Base-by-base conservation (phyloP, 1,140 invertebrate species). In the Wiebesia pumilae region DNA sequence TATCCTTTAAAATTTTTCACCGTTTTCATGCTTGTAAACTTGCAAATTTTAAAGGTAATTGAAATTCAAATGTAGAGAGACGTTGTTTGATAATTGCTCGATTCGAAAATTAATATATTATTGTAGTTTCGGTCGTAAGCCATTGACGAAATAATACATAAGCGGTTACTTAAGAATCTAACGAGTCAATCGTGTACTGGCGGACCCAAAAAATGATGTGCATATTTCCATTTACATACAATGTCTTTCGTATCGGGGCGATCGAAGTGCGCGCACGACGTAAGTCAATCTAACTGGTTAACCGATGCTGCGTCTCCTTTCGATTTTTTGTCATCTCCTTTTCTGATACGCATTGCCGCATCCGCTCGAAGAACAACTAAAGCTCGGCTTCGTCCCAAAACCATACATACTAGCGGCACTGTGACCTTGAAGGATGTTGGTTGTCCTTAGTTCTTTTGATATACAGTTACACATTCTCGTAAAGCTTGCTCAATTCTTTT, bases 231-330 rank as follows among this genome's bases (percentile, higher is more conserved):
- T 78, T 54, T 80, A 62, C 54, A 58, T 80, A 80, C 78, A 80
- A 80, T 69, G 62, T 83, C 33, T 73, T 75, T 51, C 51, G 71
- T 35, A 75, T 78, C 51, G 4, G 16, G 27, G 14, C 35, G 24
- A 43, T 78, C 54, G 51, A 84, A 47, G 73, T 35, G 24, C 19
- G 33, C 16, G n/a, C n/a, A 51, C 71, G 75, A 35, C 38, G 58
- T 79, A 80, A 85, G 62, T 85, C 77, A 85, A 79, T 85, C 83
- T 43, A 75, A 38, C 19, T 77, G 73, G 54, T 62, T 73, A 83
- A 73, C 81, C 65, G 81, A 83, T 58, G 33, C 69, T 30, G 3
- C 16, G 69, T 47, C 38, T 81, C n/a, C 33, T 43, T 69, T 82
- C 35, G 9, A 38, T 40, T 82, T 82, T 82, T 69, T 67, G 27